Conservation (phyloP, 2,113 vertebrate species). For the Struthio camelus region DNA sequence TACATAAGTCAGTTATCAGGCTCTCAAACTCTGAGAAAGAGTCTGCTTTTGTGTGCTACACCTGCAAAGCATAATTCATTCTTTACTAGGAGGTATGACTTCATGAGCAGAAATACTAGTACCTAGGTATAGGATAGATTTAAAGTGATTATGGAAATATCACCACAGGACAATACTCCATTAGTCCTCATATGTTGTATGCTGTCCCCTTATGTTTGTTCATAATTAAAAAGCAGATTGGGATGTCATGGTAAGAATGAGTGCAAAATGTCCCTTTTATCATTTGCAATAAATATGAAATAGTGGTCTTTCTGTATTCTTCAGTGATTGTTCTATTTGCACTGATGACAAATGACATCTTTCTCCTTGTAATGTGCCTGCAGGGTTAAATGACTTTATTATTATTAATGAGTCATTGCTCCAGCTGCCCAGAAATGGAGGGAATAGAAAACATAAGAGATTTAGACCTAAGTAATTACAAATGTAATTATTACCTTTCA, state of each 20-base stretch:
- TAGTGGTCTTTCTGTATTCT: constrained; percentile 73
- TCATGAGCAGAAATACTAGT: constrained; percentile 47
- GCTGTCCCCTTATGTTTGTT: constrained; percentile 67
- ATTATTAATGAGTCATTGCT: constrained; percentile 86
- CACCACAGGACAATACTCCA: constrained; percentile 53
- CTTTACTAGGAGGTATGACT: constrained; percentile 38
- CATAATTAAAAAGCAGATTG: constrained; percentile 74
- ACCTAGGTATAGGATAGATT: constrained; percentile 47
- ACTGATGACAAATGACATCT: constrained; percentile 81
- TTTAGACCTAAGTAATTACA: constrained; percentile 85
- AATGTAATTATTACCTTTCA: constrained; percentile 86
- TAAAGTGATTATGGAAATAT: constrained; percentile 67
- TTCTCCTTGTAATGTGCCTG: constrained; percentile 81
- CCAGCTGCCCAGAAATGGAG: constrained; percentile 60
- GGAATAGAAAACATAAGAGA: constrained; percentile 71
- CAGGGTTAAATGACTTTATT: constrained; percentile 88
- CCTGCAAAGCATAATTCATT: constrained; percentile 43
- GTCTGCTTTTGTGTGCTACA: neutral
- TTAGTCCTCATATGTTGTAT: constrained; percentile 43
- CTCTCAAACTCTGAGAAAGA: neutral
- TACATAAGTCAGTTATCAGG: neutral
- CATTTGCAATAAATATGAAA: constrained; percentile 76
- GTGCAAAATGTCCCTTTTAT: constrained; percentile 58
- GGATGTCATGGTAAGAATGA: constrained; percentile 64
- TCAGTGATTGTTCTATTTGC: constrained; percentile 77